These are phyloP conservation scores for Diorhabda elongata DNA, from an alignment of 1,140 invertebrate species.

Conservation along the genomic window DNA sequence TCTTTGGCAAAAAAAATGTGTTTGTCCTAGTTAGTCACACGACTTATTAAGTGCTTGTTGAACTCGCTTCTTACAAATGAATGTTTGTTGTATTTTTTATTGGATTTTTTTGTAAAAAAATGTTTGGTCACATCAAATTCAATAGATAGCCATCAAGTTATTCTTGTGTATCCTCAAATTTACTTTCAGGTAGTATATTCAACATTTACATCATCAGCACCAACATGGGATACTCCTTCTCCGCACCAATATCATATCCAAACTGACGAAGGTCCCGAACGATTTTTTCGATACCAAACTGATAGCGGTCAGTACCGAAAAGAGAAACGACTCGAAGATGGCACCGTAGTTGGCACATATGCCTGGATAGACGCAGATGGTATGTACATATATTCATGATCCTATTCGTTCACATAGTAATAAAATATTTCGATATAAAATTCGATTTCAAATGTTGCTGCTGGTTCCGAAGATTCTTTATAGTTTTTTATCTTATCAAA, in stretches of 20 bases:
- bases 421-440: not conserved
- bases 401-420: not conserved
- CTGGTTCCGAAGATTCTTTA: no score
- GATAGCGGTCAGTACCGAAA: slow-evolving; percentile 83
- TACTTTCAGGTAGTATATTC: slow-evolving; percentile 26
- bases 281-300: slow-evolving; percentile 82
- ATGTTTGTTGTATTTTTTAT: no score
- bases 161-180: not conserved
- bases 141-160: no score
- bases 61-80: no score
- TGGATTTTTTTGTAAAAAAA: no score
- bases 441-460: not conserved
- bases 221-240: slow-evolving; percentile 53
- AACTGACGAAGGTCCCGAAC: slow-evolving; percentile 83
- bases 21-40: no score
- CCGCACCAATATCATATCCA: slow-evolving; percentile 81
- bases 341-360: slow-evolving; percentile 71
- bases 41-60: no score
- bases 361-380: slow-evolving; percentile 83
- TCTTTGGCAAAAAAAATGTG: no score
- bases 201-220: slow-evolving; percentile 9
- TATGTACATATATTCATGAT: not conserved
- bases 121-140: no score
- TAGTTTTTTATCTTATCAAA: no score
- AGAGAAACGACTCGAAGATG: slow-evolving; percentile 77